Conservation (phyloP, 64 coral and sea anemone species). For the Actinia tenebrosa region DNA sequence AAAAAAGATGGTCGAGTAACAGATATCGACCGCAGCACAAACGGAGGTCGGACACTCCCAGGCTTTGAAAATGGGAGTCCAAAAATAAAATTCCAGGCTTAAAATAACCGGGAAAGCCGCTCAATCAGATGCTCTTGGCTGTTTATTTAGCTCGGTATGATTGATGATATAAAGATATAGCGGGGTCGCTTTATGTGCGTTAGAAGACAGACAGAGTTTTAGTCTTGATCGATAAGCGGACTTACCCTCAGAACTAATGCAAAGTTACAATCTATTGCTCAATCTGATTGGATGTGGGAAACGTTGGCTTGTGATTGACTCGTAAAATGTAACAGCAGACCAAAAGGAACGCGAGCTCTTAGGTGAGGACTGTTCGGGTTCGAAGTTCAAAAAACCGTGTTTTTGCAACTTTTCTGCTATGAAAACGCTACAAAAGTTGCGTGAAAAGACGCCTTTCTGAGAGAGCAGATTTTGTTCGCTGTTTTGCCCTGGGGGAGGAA, state of each 20-base stretch:
- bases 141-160: not conserved
- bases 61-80: not conserved
- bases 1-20: not conserved
- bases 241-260: not conserved
- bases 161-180: not conserved
- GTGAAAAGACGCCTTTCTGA: too few species aligned
- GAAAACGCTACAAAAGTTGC: too few species aligned
- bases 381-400: too few species aligned
- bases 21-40: not conserved
- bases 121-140: not conserved
- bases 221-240: not conserved
- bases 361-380: not conserved
- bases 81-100: not conserved
- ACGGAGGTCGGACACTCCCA: not conserved
- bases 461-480: too few species aligned
- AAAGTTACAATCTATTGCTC: not conserved
- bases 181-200: not conserved
- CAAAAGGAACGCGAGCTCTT: not conserved
- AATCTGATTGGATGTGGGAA: not conserved
- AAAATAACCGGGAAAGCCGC: not conserved
- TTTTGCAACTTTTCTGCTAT: too few species aligned
- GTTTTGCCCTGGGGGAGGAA: too few species aligned
- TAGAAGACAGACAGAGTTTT: not conserved
- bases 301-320: not conserved
- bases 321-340: not conserved